Evolutionary conservation across 2,797 vertebrate species (phyloP).

Genomic region (Cynodonichthys magdalenae): DNA sequence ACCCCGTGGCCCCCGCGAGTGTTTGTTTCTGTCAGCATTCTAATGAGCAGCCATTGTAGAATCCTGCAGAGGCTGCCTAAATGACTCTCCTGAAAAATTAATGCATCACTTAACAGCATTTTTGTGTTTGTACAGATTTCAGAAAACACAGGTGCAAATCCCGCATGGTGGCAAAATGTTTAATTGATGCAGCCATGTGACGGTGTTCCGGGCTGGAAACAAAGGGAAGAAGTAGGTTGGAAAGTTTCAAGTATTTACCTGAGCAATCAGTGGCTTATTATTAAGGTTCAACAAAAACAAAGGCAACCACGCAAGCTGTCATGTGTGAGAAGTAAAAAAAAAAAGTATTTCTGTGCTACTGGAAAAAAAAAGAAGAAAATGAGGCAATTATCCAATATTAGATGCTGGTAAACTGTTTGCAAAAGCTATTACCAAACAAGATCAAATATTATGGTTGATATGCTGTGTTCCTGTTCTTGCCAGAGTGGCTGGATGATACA

Average conservation of each 20-base stretch:
- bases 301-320: slow-evolving; percentile 6
- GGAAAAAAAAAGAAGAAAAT: slow-evolving; percentile 31
- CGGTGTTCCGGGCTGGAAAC: slow-evolving; percentile 30
- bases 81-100: slow-evolving; percentile 78
- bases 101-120: slow-evolving; percentile 78
- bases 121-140: slow-evolving; percentile 71
- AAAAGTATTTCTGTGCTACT: background rate
- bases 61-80: slow-evolving; percentile 75
- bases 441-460: slow-evolving; percentile 60
- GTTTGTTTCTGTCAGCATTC: slow-evolving; percentile 68
- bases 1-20: slow-evolving; percentile 32
- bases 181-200: slow-evolving; percentile 75
- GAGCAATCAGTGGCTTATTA: slow-evolving; percentile 1
- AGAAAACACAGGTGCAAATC: slow-evolving; percentile 75
- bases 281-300: background rate
- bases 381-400: slow-evolving; percentile 49
- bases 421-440: slow-evolving; percentile 49
- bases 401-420: slow-evolving; percentile 49
- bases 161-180: slow-evolving; percentile 62
- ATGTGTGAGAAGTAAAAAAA: background rate
- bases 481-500: slow-evolving; percentile 48
- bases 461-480: slow-evolving; percentile 39
- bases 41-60: slow-evolving; percentile 67
- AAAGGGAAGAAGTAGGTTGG: background rate
- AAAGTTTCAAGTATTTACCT: slow-evolving; percentile 33